Base-by-base conservation (phyloP, 1,140 invertebrate genomes). In the Drosophila sturtevanti region DNA sequence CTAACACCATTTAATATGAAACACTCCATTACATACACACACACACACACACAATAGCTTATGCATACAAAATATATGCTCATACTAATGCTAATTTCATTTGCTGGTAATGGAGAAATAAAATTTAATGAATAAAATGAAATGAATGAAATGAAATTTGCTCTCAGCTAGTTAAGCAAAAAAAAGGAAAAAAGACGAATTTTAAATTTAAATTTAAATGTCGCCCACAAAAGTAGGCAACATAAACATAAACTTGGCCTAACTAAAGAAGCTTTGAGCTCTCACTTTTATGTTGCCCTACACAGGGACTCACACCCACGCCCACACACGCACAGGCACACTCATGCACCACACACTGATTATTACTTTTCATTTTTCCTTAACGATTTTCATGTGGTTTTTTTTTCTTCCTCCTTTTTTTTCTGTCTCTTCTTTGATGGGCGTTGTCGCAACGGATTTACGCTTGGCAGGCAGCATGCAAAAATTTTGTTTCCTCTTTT, bases 341-440 rank as follows among this genome's bases (percentile, higher is more conserved):
- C 11, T 31, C 21, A 59, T 37, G n/a, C 22, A 34, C 2, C 34
- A 14, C 66, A 68, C 62, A 84, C 76, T 82, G 84, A 89, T 87
- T 87, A 87, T 87, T 87, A 87, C 79, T 87, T 89, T 86, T 82
- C 84, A 86, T 87, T 86, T 86, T 79, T 81, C 68, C 76, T 68
- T 68, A 82, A 89, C 79, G 76, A 79, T 82, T 89, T 89, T 70
- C 72, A 79, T 89, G 58, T 70, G 38, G 58, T 62, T 41, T 59
- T 51, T 68, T 54, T 22, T 48, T 58, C 68, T 60, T 62, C 31
- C 14, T 24, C 7, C 27, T 61, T 54, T 12, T 48, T 14, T 24
- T 31, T 14, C 51, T 61, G 60, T 38, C 51, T 35, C 66, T 48
- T 52, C 35, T 67, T 68, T 51, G 58, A 31, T 37, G 72, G 66